These are phyloP conservation scores for Thamnophis elegans DNA, from an alignment of 2,797 vertebrate species.

Conservation along the genomic window DNA sequence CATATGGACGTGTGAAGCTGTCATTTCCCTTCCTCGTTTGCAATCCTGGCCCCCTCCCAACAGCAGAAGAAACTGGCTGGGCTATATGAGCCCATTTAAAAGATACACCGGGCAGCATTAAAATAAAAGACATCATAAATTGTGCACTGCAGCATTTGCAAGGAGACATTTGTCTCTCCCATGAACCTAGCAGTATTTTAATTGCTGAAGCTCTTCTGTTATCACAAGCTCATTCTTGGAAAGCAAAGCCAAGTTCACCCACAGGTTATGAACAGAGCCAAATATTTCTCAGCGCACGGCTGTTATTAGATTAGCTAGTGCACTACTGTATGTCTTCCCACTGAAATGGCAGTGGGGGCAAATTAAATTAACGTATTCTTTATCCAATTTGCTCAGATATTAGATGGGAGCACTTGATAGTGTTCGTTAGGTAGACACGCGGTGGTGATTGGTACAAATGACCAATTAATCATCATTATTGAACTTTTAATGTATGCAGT, in stretches of 20 bases:
- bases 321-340: conserved; percentile 1
- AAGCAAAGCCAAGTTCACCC: conserved; percentile 35
- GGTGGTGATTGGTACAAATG: background rate
- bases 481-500: background rate
- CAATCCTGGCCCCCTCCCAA: conserved; percentile 47
- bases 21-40: conserved; percentile 40
- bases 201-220: conserved; percentile 16
- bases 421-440: background rate
- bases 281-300: conserved; percentile 44
- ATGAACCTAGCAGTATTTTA: conserved; percentile 45
- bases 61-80: conserved; percentile 52
- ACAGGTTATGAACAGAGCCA: conserved; percentile 45
- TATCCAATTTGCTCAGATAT: conserved; percentile 22
- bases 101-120: conserved; percentile 40
- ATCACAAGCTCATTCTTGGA: conserved; percentile 34
- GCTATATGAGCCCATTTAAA: conserved; percentile 59
- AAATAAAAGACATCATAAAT: conserved; percentile 61
- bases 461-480: background rate
- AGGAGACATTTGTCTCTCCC: conserved; percentile 41
- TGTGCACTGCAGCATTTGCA: conserved; percentile 45
- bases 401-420: background rate
- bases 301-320: conserved; percentile 45
- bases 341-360: conserved; percentile 16
- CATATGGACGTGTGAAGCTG: conserved; percentile 42
- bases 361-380: conserved; percentile 53